These are phyloP conservation scores for Acanthornis magna DNA, from an alignment of 2,797 vertebrate genomes.

Conservation along the genomic window DNA sequence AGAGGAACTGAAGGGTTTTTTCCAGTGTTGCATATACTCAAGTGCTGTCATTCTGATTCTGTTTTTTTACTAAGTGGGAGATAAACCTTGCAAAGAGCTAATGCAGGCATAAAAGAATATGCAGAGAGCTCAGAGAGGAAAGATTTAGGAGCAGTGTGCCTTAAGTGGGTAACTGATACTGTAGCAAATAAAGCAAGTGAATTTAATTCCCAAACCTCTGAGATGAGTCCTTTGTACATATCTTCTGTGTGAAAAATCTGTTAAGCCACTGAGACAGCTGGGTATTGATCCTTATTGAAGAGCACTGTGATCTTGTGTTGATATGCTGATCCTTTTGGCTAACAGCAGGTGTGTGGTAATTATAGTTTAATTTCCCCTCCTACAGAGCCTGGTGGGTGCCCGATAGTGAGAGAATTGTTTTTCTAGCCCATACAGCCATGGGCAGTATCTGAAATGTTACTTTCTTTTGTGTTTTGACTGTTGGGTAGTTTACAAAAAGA, in stretches of 20 bases:
- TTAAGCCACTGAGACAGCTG: background rate
- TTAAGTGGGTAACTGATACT: background rate
- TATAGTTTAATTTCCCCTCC: background rate
- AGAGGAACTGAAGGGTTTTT: background rate
- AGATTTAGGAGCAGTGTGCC: background rate
- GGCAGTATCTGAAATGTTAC: background rate
- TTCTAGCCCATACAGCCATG: background rate
- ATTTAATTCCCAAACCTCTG: background rate
- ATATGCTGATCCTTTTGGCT: background rate
- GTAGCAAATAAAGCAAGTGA: background rate
- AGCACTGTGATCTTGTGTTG: background rate
- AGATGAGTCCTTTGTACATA: background rate
- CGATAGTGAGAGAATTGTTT: background rate
- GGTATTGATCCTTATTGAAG: background rate
- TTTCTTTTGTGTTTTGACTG: background rate
- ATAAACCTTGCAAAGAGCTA: background rate
- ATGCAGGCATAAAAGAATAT: background rate
- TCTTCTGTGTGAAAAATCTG: background rate
- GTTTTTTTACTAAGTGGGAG: background rate
- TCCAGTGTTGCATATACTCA: background rate
- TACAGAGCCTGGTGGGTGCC: background rate
- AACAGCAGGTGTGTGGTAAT: background rate
- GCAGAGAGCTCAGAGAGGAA: background rate
- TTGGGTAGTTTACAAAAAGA: background rate
- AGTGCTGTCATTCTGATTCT: background rate